Evolutionary conservation across 2,797 vertebrate species (phyloP), one percentile per base, ranked within the genome.

Genomic region (Podargus strigoides): DNA sequence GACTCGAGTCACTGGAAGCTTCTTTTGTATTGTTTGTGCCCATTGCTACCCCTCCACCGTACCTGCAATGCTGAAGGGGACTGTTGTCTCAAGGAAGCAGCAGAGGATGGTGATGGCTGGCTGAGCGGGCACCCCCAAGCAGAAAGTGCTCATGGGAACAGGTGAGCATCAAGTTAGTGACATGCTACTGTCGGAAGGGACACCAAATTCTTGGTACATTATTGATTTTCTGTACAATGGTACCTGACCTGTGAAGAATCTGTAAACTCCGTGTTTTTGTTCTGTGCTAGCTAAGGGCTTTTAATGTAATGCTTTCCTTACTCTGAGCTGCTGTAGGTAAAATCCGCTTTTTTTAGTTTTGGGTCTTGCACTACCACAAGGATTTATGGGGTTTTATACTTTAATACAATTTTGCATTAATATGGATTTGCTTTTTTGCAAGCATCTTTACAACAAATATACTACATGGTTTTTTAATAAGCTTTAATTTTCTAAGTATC

Each of bases 81-180:
- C 39, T 41, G 6, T 0, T 30, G 22, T 52, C 68, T 60, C 1
- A 0, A 44, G 46, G 56, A 67, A 53, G 13, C 30, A 28, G 30
- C 64, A 22, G 23, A 37, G 39, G 10, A 36, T 3, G 32, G 64
- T 4, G 21, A 30, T 8, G 28, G 75, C 23, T 74, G 37, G 44
- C 49, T 59, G 30, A 74, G 44, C 10, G 11, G 56, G 62, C 19
- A 63, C 30, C 18, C 3, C 3, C 12, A 34, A 50, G 30, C 19
- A 64, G 23, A 20, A 56, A 26, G 9, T 15, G 68, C 42, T 49
- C n/a, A 52, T 1, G 28, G 53, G 37, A 66, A 62, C 24, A 50
- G 62, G 0, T 55, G 17, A 79, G 24, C 9, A 6, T 13, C 32
- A 36, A 10, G 49, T 34, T 36, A 59, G 21, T 13, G 37, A 53